Evolutionary conservation across 1,140 invertebrate species (phyloP), one percentile per base, ranked within the genome.

Genomic region (Procambarus clarkii): DNA sequence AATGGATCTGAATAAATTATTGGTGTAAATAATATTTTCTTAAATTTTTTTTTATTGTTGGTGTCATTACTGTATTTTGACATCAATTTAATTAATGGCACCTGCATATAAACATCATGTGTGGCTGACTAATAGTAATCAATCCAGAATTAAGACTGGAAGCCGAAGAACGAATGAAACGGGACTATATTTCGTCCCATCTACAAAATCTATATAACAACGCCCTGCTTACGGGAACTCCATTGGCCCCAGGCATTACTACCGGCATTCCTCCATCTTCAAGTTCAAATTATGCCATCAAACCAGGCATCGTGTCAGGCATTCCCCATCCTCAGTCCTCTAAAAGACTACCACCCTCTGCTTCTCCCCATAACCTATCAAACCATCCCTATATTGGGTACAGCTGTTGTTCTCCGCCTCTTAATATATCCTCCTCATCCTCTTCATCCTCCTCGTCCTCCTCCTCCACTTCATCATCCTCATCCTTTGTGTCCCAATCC

Each of bases 121-220:
- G 11, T 69, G 74, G 76, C 74, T 69, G 44, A 77, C 91, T 88
- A 80, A 90, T 95, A 97, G 97, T 97, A 94, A 97, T 98, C 95
- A 97, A 97, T 94, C 97, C 97, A 92, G 97, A 98, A 94, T 95
- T 98, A 94, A 96, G 97, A 93, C 96, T 97, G 95, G 97, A 98
- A 94, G 97, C 98, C 91, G 97, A 98, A 95, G 97, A 96, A 94
- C 96, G 97, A 94, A 98, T 98, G 97, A 97, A 97, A 94, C 96
- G 97, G 93, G 96, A 96, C 94, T 97, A 97, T 94, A 94, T 96
- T 82, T 97, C 97, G 79, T 96, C 97, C 85, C 96, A 96, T 85
- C 95, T 96, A 92, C 93, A 93, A 77, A 50, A 50, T 64, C 85
- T 88, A 77, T 77, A 77, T 71, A 82, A 81, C n/a, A 89, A 89